Evolutionary conservation across 2,888 invertebrate genomes (phyloP).

Genomic region (Pycnomerus fuliginosus): DNA sequence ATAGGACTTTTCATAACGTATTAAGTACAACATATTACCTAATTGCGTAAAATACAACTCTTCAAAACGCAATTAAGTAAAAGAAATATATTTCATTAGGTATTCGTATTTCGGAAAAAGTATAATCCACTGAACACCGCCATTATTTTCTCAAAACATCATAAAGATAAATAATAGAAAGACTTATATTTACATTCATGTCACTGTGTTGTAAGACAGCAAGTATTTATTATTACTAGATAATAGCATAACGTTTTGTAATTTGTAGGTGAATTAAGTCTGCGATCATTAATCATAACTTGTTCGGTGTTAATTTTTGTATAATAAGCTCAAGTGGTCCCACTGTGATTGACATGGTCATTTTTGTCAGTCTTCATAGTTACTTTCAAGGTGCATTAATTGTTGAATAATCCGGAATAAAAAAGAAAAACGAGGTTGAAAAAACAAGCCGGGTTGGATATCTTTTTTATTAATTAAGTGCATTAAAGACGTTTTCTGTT

Average conservation of each 20-base stretch:
- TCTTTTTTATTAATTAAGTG: slow-evolving; percentile 48
- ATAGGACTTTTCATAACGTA: no score
- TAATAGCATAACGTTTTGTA: slow-evolving; percentile 24
- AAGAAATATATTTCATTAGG: no score
- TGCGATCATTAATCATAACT: slow-evolving; percentile 45
- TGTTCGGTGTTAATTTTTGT: slow-evolving; percentile 44
- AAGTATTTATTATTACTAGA: no score
- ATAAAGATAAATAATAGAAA: no score
- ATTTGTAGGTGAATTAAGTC: slow-evolving; percentile 38
- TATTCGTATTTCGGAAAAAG: no score
- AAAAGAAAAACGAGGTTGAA: slow-evolving; percentile 1
- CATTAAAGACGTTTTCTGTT: slow-evolving; percentile 44
- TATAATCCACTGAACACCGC: no score
- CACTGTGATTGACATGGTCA: slow-evolving; percentile 32
- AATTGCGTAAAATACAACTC: no score
- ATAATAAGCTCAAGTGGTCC: slow-evolving; percentile 33
- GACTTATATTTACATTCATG: no score
- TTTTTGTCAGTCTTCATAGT: slow-evolving; percentile 28
- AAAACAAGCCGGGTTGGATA: slow-evolving; percentile 12
- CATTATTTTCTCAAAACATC: no score
- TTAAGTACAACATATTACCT: no score
- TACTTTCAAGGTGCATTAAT: slow-evolving; percentile 13
- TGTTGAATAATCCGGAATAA: background rate
- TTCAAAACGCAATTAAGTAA: no score
- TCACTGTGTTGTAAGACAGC: no score